A percentile compares a stretch with the other conserved stretches of the same genome.
Conservation (phyloP, 2,797 vertebrate genomes). For the Squalus acanthias region DNA sequence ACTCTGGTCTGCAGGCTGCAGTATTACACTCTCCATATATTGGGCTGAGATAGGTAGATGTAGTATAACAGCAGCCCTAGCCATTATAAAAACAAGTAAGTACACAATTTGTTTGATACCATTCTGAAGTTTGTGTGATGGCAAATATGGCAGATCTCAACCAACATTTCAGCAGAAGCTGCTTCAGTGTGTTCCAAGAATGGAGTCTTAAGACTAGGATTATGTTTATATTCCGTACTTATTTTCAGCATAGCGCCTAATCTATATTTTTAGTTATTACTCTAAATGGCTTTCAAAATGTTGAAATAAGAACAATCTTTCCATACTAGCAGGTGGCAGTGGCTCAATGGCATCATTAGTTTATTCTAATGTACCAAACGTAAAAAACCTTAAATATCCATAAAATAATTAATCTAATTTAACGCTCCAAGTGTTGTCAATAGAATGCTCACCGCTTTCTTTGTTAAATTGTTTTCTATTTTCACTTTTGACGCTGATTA, state of each 20-base stretch:
- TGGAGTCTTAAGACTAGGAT: not conserved
- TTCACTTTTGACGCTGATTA: not conserved
- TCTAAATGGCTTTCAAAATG: not conserved
- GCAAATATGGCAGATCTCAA: not conserved
- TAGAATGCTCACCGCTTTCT: not conserved
- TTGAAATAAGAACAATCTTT: not conserved
- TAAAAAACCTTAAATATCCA: not conserved
- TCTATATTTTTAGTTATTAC: not conserved
- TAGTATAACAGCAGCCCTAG: not conserved
- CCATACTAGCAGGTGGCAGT: not conserved
- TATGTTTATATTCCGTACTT: not conserved
- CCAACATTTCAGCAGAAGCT: not conserved
- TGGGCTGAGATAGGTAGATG: not conserved
- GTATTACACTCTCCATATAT: not conserved
- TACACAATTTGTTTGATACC: not conserved
- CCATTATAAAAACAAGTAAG: not conserved
- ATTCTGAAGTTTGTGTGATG: not conserved
- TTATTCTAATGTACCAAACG: not conserved
- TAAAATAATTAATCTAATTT: not conserved
- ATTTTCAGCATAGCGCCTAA: not conserved
- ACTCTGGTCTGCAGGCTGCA: not conserved
- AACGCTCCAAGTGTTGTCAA: not conserved
- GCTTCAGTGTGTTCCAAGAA: not conserved
- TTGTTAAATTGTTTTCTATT: not conserved
- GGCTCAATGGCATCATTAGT: not conserved